These are phyloP conservation scores for Ambastaia sidthimunki DNA, from an alignment of 2,797 vertebrate genomes.

Conservation along the genomic window DNA sequence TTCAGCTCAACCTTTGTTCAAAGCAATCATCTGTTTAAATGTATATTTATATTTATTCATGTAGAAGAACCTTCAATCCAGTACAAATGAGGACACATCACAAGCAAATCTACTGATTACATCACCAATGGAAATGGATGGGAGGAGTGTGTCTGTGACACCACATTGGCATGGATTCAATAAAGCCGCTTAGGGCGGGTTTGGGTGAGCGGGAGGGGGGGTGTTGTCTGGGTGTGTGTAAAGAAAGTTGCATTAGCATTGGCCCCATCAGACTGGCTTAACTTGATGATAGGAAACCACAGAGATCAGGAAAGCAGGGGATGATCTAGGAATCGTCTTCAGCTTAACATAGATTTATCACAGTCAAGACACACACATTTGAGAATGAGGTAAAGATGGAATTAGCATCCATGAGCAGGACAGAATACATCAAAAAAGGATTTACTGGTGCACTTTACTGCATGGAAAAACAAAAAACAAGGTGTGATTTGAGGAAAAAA, in stretches of 20 bases:
- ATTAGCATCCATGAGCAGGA: background rate
- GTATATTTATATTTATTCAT: too few species aligned
- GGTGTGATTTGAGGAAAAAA: background rate
- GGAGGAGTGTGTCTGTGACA: conserved; percentile 39
- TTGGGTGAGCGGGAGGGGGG: conserved; percentile 12
- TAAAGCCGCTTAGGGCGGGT: conserved; percentile 51
- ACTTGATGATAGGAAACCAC: conserved; percentile 31
- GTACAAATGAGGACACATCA: too few species aligned
- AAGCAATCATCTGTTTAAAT: too few species aligned
- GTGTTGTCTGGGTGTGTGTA: conserved; percentile 29
- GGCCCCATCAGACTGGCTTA: conserved; percentile 52
- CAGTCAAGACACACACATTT: background rate
- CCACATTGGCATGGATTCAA: conserved; percentile 44
- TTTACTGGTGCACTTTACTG: background rate
- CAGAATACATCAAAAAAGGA: background rate
- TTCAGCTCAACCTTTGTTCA: too few species aligned
- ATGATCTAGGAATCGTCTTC: background rate
- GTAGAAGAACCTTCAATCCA: too few species aligned
- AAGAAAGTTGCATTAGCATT: conserved; percentile 48
- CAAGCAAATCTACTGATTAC: too few species aligned
- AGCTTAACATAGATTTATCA: background rate
- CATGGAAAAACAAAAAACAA: background rate
- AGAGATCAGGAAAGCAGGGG: conserved; percentile 5
- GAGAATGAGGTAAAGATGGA: background rate
- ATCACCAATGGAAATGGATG: too few species aligned